A percentile compares a stretch with the other conserved stretches of the same genome.
Conservation (phyloP, 2,888 invertebrate species). For the Callyntrura sp. region DNA sequence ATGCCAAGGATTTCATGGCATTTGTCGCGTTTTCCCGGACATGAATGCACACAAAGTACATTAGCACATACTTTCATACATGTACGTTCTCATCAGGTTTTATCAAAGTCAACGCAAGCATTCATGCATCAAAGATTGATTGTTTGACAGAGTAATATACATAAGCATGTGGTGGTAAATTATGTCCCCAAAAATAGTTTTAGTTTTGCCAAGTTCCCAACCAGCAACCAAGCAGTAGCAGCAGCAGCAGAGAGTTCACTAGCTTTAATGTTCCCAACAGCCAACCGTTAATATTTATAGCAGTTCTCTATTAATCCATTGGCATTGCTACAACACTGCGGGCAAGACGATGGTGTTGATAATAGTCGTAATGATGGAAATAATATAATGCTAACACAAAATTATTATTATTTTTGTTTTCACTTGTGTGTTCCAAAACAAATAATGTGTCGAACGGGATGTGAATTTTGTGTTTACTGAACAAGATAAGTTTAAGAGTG, state of each 20-base stretch:
- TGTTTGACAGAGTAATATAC: conserved; percentile 28
- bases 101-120: conserved; percentile 50
- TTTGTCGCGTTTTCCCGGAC: neutral
- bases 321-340: no score
- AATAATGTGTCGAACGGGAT: neutral
- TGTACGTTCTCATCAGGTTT: conserved; percentile 43
- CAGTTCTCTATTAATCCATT: no score
- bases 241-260: no score
- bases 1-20: neutral
- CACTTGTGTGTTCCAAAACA: conserved; percentile 15
- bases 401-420: conserved; percentile 18
- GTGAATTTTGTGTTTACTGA: no score
- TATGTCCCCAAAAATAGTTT: no score
- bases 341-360: conserved; percentile 14
- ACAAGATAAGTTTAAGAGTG: no score
- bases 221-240: no score
- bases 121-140: conserved; percentile 68
- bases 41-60: neutral
- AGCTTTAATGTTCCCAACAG: no score
- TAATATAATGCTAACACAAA: conserved; percentile 10
- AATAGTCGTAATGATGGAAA: neutral
- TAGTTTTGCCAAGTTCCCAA: no score
- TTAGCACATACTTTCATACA: neutral
- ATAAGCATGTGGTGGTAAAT: no score
- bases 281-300: no score